Percentiles rank a stretch among this genome's conserved stretches.
phyloP scores from a whole-genome alignment of 2,888 invertebrate species.

The Empis livida region DNA sequence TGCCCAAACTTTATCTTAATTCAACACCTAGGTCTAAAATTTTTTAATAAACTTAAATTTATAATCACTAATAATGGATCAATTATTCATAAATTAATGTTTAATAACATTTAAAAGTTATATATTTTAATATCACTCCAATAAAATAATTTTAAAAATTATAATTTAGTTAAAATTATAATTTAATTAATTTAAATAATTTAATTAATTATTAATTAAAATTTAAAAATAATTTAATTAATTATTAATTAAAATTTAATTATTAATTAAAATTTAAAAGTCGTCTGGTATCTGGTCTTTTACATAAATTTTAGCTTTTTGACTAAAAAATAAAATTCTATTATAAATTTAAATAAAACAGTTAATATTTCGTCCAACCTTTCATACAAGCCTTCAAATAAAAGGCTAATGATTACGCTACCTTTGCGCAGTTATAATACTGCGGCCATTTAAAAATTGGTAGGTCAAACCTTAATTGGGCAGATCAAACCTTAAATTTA shows the following conservation, averaged over 20 bases:
- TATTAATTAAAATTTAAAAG: constrained; percentile 30
- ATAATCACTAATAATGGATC: constrained; percentile 47
- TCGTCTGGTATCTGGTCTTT: constrained; percentile 62
- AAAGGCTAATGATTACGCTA: constrained; percentile 70
- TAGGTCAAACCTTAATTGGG: constrained; percentile 60
- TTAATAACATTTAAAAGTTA: constrained; percentile 40
- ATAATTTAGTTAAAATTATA: constrained; percentile 28
- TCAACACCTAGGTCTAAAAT: constrained; percentile 85
- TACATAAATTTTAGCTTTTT: constrained; percentile 53
- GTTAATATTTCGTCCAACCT: constrained; percentile 51
- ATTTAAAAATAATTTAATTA: too few species aligned
- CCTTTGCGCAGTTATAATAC: constrained; percentile 67
- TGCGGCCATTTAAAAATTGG: constrained; percentile 64
- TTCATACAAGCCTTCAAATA: constrained; percentile 71
- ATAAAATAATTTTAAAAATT: constrained; percentile 39
- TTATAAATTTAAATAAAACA: constrained; percentile 41
- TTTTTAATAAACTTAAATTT: constrained; percentile 57
- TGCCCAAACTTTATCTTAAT: constrained; percentile 57
- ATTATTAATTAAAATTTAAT: too few species aligned
- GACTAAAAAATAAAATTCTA: constrained; percentile 45
- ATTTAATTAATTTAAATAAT: too few species aligned
- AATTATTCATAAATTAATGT: constrained; percentile 36
- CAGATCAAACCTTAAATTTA: constrained; percentile 51
- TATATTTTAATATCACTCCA: constrained; percentile 52
- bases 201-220: too few species aligned